Conservation (phyloP, 30 jellyfish, hydroid and myxozoan species). For the Rhopilema esculentum region DNA sequence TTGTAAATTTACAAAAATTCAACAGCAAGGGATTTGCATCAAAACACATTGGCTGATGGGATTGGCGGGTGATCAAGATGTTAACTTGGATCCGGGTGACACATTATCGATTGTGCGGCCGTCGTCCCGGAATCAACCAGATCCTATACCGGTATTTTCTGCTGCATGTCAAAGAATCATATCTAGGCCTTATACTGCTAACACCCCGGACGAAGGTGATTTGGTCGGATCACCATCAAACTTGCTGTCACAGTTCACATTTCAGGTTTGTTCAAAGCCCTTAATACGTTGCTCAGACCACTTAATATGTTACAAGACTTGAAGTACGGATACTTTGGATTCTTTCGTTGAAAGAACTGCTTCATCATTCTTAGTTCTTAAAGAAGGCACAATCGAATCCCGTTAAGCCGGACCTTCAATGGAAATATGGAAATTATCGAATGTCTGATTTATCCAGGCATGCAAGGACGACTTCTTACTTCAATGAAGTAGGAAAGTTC, state of each 20-base stretch:
- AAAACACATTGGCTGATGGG: constrained; percentile 74
- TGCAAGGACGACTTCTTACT: too few relatives aligned
- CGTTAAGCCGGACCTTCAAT: too few relatives aligned
- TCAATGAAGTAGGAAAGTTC: too few relatives aligned
- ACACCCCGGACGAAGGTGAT: constrained; percentile 8
- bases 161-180: constrained; percentile 58
- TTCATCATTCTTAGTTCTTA: too few relatives aligned
- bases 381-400: too few relatives aligned
- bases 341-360: too few relatives aligned
- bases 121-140: constrained; percentile 30
- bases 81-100: constrained; percentile 6
- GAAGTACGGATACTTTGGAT: too few relatives aligned
- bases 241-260: constrained; percentile 22
- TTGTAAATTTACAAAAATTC: too few relatives aligned
- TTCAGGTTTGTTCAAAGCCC: constrained; percentile 4
- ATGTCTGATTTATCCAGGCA: too few relatives aligned
- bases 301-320: too few relatives aligned
- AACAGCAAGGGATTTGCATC: constrained; percentile 23
- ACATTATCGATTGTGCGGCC: neutral
- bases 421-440: too few relatives aligned
- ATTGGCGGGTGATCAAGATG: constrained; percentile 11
- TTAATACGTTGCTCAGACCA: too few relatives aligned
- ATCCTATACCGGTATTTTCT: constrained; percentile 33
- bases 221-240: constrained; percentile 26
- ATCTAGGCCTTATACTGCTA: constrained; percentile 21